Base-by-base conservation (phyloP, 1,140 invertebrate genomes). In the Subanguina moxae region DNA sequence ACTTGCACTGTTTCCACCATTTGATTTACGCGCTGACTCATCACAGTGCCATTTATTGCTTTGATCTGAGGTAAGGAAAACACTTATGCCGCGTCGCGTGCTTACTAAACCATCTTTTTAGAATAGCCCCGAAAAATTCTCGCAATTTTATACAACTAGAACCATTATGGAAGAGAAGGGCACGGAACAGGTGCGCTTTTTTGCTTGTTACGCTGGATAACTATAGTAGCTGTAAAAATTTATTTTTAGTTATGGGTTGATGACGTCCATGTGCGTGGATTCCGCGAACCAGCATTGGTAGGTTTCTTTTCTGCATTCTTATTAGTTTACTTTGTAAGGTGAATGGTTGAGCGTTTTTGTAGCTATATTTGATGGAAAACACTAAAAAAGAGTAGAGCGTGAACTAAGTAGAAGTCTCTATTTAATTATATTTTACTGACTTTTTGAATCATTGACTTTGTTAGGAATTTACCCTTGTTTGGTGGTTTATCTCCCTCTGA, bases 1-100 rank as follows among this genome's bases (percentile, higher is more conserved):
- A 76, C 25, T 21, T 76, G 30, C 69, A 66, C 48, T 52, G 56
- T 25, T 68, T 62, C 27, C 73, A 78, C 32, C 59, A 78, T 63
- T 32, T 76, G 13, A 75, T 78, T 57, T 76, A 78, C 56, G 76
- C 74, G 3, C 38, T 76, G 9, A 76, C 76, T 3, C 76, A 76
- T 64, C 74, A 76, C 42, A 63, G 62, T 17, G 32, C 8, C 28
- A 57, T 78, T 42, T 75, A 64, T 62, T 68, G 70, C 48, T 75
- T 76, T 45, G 74, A 76, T 65, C 62, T 75, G 43, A 56, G 74
- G 67, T 68, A 32, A 17, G 7, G 19, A n/a, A n/a, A n/a, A n/a
- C n/a, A n/a, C n/a, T n/a, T n/a, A n/a, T n/a, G 8, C 11, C 17
- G 7, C 3, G 38, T 5, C n/a, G 19, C 9, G 63, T 19, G 0